Conservation (phyloP, 2,113 vertebrate genomes). For the Australoheros scitulus region DNA sequence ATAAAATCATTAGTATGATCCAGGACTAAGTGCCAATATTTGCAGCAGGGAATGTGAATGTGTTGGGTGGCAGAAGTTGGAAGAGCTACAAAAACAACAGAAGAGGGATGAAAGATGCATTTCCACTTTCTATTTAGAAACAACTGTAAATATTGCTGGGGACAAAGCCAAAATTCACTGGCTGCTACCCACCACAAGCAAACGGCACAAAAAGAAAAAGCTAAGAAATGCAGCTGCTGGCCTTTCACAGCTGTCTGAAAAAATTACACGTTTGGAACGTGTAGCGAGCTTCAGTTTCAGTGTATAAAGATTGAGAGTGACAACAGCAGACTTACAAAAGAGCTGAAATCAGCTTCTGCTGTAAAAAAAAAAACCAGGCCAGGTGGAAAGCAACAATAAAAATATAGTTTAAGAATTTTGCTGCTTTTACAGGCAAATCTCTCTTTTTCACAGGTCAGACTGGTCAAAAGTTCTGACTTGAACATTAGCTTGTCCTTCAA, state of each 20-base stretch:
- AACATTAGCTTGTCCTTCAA: background rate
- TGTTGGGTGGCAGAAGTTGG: constrained; percentile 11
- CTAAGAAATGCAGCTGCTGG: background rate
- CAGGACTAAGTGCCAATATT: background rate
- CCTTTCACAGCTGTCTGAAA: constrained; percentile 12
- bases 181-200: background rate
- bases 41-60: background rate
- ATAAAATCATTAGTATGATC: background rate
- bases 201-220: background rate
- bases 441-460: background rate
- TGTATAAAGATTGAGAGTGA: constrained; percentile 6
- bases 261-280: background rate
- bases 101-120: constrained; percentile 35
- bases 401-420: constrained; percentile 21
- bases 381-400: constrained; percentile 43
- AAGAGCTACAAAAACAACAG: constrained; percentile 37
- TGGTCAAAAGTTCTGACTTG: background rate
- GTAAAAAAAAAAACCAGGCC: background rate
- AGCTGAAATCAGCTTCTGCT: constrained; percentile 3
- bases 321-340: constrained; percentile 28
- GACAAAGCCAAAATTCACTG: constrained; percentile 16
- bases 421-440: background rate
- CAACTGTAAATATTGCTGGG: constrained; percentile 26
- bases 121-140: constrained; percentile 28
- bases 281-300: background rate